These are phyloP conservation scores for Danio choprae DNA, from an alignment of 2,797 vertebrate genomes.

Conservation along the genomic window DNA sequence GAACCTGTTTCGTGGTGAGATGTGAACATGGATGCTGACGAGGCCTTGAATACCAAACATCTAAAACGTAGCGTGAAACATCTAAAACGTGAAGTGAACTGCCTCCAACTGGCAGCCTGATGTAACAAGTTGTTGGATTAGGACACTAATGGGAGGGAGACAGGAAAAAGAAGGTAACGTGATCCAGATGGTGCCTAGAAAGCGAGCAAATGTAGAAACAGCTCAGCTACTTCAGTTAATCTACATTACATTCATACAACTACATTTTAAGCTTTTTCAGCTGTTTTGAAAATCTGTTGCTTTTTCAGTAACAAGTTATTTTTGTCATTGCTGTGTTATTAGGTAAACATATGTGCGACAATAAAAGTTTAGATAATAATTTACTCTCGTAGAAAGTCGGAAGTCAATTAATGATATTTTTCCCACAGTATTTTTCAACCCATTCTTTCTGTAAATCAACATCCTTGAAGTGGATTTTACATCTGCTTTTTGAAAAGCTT, in stretches of 20 bases:
- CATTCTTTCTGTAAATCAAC: not conserved
- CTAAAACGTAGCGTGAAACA: not conserved
- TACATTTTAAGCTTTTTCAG: not conserved
- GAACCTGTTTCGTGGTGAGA: constrained; percentile 28
- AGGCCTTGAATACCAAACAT: constrained; percentile 37
- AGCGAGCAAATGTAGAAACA: constrained; percentile 10
- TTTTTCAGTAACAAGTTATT: not conserved
- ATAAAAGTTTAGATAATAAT: not conserved
- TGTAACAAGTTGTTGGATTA: constrained; percentile 27
- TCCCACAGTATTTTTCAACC: not conserved
- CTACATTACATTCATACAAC: not conserved
- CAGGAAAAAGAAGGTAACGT: not conserved
- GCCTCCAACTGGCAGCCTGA: constrained; percentile 25
- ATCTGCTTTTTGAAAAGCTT: not conserved
- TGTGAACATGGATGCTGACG: constrained; percentile 41
- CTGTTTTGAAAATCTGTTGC: not conserved
- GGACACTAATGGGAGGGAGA: not conserved
- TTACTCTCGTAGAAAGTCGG: not conserved
- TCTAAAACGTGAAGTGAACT: not conserved
- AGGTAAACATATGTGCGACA: not conserved
- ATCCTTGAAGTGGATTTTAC: not conserved
- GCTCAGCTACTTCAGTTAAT: not conserved
- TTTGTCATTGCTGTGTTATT: not conserved
- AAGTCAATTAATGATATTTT: too few species aligned
- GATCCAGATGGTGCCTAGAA: constrained; percentile 1